Percentiles rank a stretch among this genome's conserved stretches.
Evolutionary conservation across 2,113 vertebrate genomes (phyloP).

Genomic region (Polyodon spathula): DNA sequence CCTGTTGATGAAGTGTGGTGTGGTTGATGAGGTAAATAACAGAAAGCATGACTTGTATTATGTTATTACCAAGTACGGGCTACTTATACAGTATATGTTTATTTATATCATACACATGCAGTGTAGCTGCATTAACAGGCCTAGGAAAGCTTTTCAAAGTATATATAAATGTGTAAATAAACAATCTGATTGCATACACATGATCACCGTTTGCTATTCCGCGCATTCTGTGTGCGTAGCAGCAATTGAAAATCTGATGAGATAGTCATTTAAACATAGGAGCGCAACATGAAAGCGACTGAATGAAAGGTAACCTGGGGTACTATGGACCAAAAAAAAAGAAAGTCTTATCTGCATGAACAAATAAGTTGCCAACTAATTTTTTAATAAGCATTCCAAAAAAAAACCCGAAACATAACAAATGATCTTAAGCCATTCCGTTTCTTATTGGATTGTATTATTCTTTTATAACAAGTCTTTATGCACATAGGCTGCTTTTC

Average conservation of each 20-base stretch:
- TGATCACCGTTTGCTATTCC: neutral
- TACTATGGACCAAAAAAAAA: neutral
- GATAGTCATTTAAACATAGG: neutral
- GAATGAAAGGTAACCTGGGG: neutral
- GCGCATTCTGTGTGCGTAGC: neutral
- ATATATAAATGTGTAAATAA: too few species aligned
- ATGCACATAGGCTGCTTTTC: neutral
- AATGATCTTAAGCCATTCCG: neutral
- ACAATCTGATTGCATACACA: neutral
- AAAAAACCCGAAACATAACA: neutral
- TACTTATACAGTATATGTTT: constrained; percentile 5
- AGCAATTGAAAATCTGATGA: neutral
- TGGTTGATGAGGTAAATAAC: too few species aligned
- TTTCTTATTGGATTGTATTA: too few species aligned
- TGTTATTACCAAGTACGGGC: neutral
- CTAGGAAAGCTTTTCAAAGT: too few species aligned
- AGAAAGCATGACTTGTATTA: too few species aligned
- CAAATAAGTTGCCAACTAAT: neutral
- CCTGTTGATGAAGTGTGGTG: too few species aligned
- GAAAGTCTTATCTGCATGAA: neutral
- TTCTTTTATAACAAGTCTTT: neutral
- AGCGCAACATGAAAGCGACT: neutral
- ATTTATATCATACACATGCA: constrained; percentile 6
- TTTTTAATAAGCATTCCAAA: neutral
- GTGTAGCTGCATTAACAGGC: too few species aligned